Evolutionary conservation across 2,797 vertebrate genomes (phyloP), one percentile per base, ranked within the genome.

Genomic region (Macrochelys suwanniensis): DNA sequence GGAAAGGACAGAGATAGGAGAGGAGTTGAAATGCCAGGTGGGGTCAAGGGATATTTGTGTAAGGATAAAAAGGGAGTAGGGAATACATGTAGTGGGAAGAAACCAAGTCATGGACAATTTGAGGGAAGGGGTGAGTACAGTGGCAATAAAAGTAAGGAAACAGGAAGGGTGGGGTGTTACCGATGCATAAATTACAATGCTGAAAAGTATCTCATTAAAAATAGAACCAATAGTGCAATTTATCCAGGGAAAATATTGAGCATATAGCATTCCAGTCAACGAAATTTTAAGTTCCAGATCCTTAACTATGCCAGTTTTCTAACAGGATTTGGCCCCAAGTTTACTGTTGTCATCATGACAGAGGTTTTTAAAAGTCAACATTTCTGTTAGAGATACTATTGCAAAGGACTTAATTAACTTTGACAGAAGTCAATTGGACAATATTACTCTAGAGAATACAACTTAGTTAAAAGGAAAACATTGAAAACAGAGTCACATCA

Each of bases 381-480:
- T 94, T 91, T 94, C 93, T 87, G 81, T 85, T 91, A 84, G 91
- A 90, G 85, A 85, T 88, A 42, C 15, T 84, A 71, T 89, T 90
- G 45, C 57, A 12, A 1, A 80, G 53, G 90, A 96, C 89, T 97
- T 94, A 88, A 95, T 90, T 91, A 87, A 49, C 61, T 92, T 28
- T 91, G 76, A 87, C 89, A 92, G 91, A 89, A 96, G 50, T 84
- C 84, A 80, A 56, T 93, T 77, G 95, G 92, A 93, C 47, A 61
- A 78, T 77, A 68, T 7, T 74, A 57, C 77, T 81, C 42, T 33
- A 68, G 65, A 93, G 87, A 81, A 89, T 86, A 74, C 7, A 53
- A 26, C 45, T 25, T 82, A 80, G 19, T 68, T 88, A 90, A 90
- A 91, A 90, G n/a, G 19, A 37, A 91, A 93, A 90, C 77, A 92